A percentile compares a stretch with the other conserved stretches of the same genome.
Conservation (phyloP, 1,140 invertebrate genomes). For the Calycopis cecrops region DNA sequence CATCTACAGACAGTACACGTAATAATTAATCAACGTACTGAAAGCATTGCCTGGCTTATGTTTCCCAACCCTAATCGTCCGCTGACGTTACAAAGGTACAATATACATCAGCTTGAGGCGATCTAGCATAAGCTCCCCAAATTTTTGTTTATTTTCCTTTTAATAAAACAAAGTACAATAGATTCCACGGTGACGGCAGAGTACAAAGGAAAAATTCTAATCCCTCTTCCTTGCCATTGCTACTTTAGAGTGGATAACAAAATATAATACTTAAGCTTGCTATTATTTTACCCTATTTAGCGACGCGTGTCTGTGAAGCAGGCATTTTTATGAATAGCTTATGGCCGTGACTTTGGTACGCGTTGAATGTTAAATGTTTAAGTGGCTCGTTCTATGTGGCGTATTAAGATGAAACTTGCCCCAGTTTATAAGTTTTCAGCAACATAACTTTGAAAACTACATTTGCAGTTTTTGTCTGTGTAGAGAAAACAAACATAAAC, state of each 20-base stretch:
- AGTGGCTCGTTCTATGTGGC: too few relatives aligned
- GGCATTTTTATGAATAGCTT: background rate
- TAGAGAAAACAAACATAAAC: too few relatives aligned
- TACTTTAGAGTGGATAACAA: conserved; percentile 29
- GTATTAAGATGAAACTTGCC: too few relatives aligned
- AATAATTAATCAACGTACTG: too few relatives aligned
- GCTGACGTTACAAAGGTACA: conserved; percentile 5
- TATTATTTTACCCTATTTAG: conserved; percentile 37
- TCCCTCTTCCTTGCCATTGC: conserved; percentile 41
- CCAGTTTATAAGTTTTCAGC: too few relatives aligned
- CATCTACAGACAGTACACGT: too few relatives aligned
- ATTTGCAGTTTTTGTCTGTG: too few relatives aligned
- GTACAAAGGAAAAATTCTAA: conserved; percentile 54
- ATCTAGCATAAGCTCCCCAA: conserved; percentile 16
- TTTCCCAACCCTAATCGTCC: conserved; percentile 5
- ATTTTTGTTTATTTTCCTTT: conserved; percentile 59
- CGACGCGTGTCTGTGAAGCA: conserved; percentile 29
- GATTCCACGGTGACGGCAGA: conserved; percentile 33
- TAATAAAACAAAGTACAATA: conserved; percentile 62
- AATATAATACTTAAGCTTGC: conserved; percentile 39
- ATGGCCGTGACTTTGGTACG: too few relatives aligned
- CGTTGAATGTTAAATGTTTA: background rate
- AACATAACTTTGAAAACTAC: too few relatives aligned
- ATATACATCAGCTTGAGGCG: conserved; percentile 3
- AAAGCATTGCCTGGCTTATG: background rate